A percentile compares a stretch with the other conserved stretches of the same genome.
Conservation (phyloP, 2,797 vertebrate species). For the Xiphorhynchus erythropygius region DNA sequence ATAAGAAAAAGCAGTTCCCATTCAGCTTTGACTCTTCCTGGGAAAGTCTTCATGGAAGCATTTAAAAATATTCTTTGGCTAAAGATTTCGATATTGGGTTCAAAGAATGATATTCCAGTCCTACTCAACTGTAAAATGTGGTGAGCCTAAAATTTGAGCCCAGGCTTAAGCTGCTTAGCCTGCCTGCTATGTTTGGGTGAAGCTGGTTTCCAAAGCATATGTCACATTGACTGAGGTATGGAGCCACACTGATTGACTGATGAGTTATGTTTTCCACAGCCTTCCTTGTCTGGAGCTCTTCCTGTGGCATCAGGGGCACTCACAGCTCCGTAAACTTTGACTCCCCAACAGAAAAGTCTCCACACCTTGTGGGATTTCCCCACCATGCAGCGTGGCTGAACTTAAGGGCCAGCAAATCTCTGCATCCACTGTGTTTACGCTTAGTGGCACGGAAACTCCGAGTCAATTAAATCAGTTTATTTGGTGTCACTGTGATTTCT, state of each 20-base stretch:
- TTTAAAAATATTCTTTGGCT: neutral
- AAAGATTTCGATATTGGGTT: neutral
- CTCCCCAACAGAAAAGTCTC: neutral
- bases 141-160: neutral
- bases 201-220: neutral
- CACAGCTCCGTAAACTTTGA: neutral
- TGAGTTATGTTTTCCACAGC: neutral
- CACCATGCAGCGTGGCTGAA: accelerated
- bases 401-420: neutral
- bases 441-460: neutral
- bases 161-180: neutral
- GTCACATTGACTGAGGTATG: neutral
- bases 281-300: neutral
- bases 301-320: neutral
- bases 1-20: neutral
- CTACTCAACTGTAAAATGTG: neutral
- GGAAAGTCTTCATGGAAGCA: neutral
- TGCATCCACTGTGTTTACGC: neutral
- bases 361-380: neutral
- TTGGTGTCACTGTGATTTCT: neutral
- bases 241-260: neutral
- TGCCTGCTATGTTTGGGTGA: neutral
- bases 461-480: neutral
- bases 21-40: neutral
- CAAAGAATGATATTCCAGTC: neutral